These are phyloP conservation scores for Dryobota labecula DNA, from an alignment of 2,888 invertebrate genomes.

Conservation along the genomic window DNA sequence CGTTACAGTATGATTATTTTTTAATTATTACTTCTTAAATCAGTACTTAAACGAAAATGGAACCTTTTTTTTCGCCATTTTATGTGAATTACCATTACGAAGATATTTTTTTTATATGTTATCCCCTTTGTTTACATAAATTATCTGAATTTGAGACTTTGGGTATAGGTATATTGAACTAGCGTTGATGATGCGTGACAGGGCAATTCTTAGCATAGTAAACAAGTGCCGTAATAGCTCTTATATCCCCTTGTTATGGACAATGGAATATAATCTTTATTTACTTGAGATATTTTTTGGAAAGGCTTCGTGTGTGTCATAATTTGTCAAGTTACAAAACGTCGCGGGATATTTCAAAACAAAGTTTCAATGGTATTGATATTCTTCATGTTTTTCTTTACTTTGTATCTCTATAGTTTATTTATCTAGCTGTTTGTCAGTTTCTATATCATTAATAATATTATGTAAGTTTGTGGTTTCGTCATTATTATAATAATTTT, in stretches of 20 bases:
- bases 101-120: no score
- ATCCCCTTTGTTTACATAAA: no score
- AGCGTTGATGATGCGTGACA: conserved; percentile 9
- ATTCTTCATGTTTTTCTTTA: conserved; percentile 16
- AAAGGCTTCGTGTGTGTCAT: neutral
- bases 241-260: neutral
- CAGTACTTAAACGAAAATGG: no score
- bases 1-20: no score
- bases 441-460: conserved; percentile 17
- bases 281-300: conserved; percentile 5
- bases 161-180: conserved; percentile 31
- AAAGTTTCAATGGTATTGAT: conserved; percentile 18
- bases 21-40: no score
- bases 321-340: conserved; percentile 6
- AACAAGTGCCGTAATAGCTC: conserved; percentile 2
- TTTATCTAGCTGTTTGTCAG: conserved; percentile 16
- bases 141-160: no score
- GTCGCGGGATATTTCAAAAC: conserved; percentile 24
- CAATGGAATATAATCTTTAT: conserved; percentile 14
- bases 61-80: no score
- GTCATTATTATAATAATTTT: conserved; percentile 25
- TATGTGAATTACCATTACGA: no score
- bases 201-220: conserved; percentile 9
- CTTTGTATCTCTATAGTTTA: conserved; percentile 5
- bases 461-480: conserved; percentile 42